Evolutionary conservation across 2,888 invertebrate species (phyloP).

Genomic region (Diploptera punctata): DNA sequence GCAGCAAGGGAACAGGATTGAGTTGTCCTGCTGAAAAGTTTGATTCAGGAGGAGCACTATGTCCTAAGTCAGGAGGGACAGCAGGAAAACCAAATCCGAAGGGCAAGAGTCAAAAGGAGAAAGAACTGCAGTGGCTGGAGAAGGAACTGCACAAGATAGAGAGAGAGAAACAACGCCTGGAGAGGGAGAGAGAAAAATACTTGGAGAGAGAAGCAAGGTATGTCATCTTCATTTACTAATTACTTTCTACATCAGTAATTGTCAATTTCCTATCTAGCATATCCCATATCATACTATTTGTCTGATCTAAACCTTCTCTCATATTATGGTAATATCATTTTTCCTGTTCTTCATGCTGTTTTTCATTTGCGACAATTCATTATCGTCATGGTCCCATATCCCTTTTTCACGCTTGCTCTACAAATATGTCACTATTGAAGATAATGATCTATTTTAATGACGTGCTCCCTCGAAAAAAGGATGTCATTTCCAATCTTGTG

Average conservation of each 20-base stretch:
- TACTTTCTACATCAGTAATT: too few relatives aligned
- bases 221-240: too few relatives aligned
- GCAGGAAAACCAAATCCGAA: constrained; percentile 13
- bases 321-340: too few relatives aligned
- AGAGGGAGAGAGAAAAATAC: constrained; percentile 67
- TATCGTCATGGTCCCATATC: too few relatives aligned
- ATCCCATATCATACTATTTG: constrained; percentile 4
- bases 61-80: not conserved
- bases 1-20: constrained; percentile 15
- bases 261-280: too few relatives aligned
- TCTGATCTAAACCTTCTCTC: not conserved
- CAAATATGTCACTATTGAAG: too few relatives aligned
- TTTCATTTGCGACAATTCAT: too few relatives aligned
- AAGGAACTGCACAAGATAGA: constrained; percentile 65
- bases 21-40: not conserved
- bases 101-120: constrained; percentile 55
- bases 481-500: too few relatives aligned
- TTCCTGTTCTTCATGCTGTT: too few relatives aligned
- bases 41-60: constrained; percentile 22
- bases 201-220: constrained; percentile 69
- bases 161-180: constrained; percentile 65
- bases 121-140: constrained; percentile 64
- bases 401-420: too few relatives aligned
- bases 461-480: too few relatives aligned
- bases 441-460: too few relatives aligned